Conservation (phyloP, 2,888 invertebrate species). For the Parnassius mnemosyne region DNA sequence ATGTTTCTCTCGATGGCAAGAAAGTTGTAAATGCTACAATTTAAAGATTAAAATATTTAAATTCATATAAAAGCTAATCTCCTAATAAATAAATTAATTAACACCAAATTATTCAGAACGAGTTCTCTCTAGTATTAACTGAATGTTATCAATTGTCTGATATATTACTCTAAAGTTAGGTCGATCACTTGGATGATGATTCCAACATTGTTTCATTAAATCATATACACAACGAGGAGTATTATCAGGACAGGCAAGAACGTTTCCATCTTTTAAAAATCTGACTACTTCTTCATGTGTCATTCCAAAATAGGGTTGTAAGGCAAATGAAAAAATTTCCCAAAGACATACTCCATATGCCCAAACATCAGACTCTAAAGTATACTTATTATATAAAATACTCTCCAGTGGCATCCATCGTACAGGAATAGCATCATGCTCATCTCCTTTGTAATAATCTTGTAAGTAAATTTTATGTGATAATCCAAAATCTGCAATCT, state of each 20-base stretch:
- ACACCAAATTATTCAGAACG: constrained; percentile 54
- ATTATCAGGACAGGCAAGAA: constrained; percentile 94
- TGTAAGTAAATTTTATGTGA: constrained; percentile 97
- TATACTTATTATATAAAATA: constrained; percentile 97
- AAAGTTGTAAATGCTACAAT: constrained; percentile 29
- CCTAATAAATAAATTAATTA: constrained; percentile 25
- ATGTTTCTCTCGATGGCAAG: constrained; percentile 27
- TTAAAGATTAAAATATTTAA: constrained; percentile 32
- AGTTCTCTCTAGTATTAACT: constrained; percentile 73
- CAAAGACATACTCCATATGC: constrained; percentile 97
- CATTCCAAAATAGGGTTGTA: constrained; percentile 98
- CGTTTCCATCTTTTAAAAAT: constrained; percentile 95
- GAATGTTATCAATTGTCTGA: constrained; percentile 87
- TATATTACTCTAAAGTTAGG: constrained; percentile 92
- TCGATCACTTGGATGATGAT: constrained; percentile 89
- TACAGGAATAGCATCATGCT: constrained; percentile 97
- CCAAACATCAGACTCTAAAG: constrained; percentile 98
- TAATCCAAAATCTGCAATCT: constrained; percentile 98
- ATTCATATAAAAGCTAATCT: constrained; percentile 30
- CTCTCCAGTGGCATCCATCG: constrained; percentile 99
- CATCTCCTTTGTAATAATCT: constrained; percentile 97
- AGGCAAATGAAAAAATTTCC: constrained; percentile 98
- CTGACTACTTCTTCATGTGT: constrained; percentile 98
- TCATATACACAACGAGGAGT: constrained; percentile 93
- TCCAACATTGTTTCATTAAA: constrained; percentile 97